These are phyloP conservation scores for Tenebrio molitor DNA, from an alignment of 1,140 invertebrate genomes.

Conservation along the genomic window DNA sequence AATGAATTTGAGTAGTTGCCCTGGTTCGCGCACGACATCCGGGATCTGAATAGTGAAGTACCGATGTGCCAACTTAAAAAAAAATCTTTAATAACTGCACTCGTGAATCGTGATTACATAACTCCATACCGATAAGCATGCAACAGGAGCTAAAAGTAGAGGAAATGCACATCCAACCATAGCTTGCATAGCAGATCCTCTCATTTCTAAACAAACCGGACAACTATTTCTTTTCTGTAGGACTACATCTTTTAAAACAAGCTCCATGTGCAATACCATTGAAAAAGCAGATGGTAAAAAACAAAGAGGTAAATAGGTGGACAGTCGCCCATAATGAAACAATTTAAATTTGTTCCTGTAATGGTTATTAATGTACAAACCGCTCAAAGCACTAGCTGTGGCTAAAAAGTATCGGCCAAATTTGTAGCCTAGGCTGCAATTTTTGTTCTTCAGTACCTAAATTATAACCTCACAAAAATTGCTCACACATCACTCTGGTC, in stretches of 20 bases:
- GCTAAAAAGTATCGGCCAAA: constrained; percentile 58
- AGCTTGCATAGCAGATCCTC: constrained; percentile 65
- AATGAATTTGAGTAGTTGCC: constrained; percentile 64
- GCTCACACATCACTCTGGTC: constrained; percentile 66
- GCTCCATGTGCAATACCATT: constrained; percentile 65
- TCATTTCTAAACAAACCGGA: constrained; percentile 66
- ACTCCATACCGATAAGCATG: constrained; percentile 63
- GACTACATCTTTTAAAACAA: constrained; percentile 64
- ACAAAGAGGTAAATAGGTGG: constrained; percentile 67
- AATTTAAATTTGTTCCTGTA: constrained; percentile 65
- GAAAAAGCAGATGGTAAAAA: constrained; percentile 65
- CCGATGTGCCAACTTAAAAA: constrained; percentile 66
- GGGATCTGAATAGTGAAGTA: constrained; percentile 68
- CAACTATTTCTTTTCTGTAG: constrained; percentile 62
- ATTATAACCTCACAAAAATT: constrained; percentile 1
- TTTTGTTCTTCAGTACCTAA: not conserved
- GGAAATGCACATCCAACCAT: constrained; percentile 65
- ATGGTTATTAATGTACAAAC: constrained; percentile 67
- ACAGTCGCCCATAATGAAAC: constrained; percentile 62
- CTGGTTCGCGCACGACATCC: constrained; percentile 65
- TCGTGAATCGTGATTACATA: not conserved
- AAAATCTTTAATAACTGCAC: constrained; percentile 18
- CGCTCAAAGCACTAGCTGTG: constrained; percentile 51
- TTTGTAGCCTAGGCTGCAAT: constrained; percentile 65
- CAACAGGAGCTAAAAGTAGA: constrained; percentile 65